Base-by-base conservation (phyloP, 2,888 invertebrate genomes). In the Suillia variegata region DNA sequence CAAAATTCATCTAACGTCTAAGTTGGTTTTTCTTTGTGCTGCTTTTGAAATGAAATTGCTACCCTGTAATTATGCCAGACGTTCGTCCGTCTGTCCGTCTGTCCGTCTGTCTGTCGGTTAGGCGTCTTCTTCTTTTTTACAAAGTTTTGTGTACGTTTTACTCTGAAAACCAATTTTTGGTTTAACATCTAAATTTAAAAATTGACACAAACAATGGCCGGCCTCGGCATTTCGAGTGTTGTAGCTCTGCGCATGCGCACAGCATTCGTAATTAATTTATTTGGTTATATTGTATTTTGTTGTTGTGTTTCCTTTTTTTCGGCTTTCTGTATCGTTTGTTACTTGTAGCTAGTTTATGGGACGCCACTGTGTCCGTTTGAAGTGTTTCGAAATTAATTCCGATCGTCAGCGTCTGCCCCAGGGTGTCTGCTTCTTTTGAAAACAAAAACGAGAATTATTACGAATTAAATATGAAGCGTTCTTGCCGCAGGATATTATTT, bases 331-430 rank as follows among this genome's bases (percentile, higher is more conserved):
- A n/a, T n/a, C n/a, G n/a, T 26, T 26, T 26, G 26, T 26, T 26
- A 26, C 10, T 26, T 26, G 15, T 26, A 10, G 22, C 45, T 48
- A 38, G 38, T 60, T 54, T 60, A 55, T 24, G 18, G 55, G 65
- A 59, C 58, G 59, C 58, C 62, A 58, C 48, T 66, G 68, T 66
- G 67, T 65, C 67, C 59, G 54, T 67, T 73, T 74, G 73, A 76
- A 74, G 74, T 76, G 76, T 76, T 74, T 75, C 71, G 65, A 70
- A 74, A 75, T 75, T 74, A 76, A 76, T 76, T 76, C 72, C 63
- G 67, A 72, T 68, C 71, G 73, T 73, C 75, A 74, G 73, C 59
- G 48, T 63, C 56, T 66, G 60, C 75, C 66, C 66, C 75, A 66
- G 68, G 73, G 71, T 69, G 67, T 65, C 62, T 64, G 4, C 38